These are phyloP conservation scores for Lamellibrachia luymesi DNA, from an alignment of 1,140 invertebrate species.

Conservation along the genomic window DNA sequence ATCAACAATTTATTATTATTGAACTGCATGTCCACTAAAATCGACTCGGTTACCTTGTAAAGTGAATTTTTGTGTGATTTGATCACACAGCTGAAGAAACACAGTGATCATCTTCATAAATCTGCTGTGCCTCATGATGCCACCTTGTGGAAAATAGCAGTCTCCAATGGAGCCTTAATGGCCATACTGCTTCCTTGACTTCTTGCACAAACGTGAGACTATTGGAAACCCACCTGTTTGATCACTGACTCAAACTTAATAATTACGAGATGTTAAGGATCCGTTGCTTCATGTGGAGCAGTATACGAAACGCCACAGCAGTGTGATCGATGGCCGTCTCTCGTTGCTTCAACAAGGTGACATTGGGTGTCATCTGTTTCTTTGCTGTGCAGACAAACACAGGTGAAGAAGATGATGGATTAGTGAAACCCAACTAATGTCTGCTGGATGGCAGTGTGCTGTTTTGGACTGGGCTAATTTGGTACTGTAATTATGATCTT, in stretches of 20 bases:
- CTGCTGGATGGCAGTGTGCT: background rate
- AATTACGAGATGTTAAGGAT: background rate
- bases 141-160: background rate
- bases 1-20: no score
- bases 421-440: background rate
- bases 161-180: no score
- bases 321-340: background rate
- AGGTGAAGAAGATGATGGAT: background rate
- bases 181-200: no score
- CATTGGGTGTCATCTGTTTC: background rate
- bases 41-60: no score
- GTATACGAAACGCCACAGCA: background rate
- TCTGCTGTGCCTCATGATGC: background rate
- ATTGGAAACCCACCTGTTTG: background rate
- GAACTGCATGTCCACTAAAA: no score
- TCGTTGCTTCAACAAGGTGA: background rate
- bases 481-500: background rate
- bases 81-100: no score
- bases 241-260: background rate
- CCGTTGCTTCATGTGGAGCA: no score
- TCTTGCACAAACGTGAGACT: no score
- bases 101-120: background rate
- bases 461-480: background rate
- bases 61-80: no score
- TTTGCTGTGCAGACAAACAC: background rate